Conservation (phyloP, 2,888 invertebrate genomes). For the Aphrophora alni region DNA sequence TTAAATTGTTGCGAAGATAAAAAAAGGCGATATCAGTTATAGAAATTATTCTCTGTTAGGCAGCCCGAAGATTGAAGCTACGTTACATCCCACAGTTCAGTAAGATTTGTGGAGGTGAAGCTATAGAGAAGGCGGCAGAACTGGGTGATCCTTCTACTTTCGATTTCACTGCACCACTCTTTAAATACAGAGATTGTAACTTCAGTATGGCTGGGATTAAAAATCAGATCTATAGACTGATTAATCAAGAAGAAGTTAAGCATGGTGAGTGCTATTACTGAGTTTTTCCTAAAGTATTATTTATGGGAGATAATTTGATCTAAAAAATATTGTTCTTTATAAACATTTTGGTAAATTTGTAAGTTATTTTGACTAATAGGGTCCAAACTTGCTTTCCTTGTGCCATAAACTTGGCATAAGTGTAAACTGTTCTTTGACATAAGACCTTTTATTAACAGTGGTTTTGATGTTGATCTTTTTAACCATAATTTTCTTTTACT, state of each 20-base stretch:
- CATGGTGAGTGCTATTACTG: slow-evolving; percentile 58
- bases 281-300: slow-evolving; percentile 7
- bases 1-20: too few species aligned
- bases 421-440: too few species aligned
- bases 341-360: too few species aligned
- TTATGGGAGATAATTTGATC: background rate
- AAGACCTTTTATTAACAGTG: too few species aligned
- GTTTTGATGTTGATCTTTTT: too few species aligned
- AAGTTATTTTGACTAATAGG: too few species aligned
- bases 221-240: slow-evolving; percentile 64
- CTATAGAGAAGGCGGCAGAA: slow-evolving; percentile 82
- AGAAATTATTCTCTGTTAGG: slow-evolving; percentile 57
- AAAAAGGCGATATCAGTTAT: too few species aligned
- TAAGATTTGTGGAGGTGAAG: slow-evolving; percentile 80
- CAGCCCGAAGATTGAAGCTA: slow-evolving; percentile 83
- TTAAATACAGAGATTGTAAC: slow-evolving; percentile 79
- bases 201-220: slow-evolving; percentile 91
- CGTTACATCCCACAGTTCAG: slow-evolving; percentile 76
- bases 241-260: slow-evolving; percentile 65
- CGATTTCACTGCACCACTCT: slow-evolving; percentile 70
- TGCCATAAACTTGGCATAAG: too few species aligned
- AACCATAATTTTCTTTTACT: too few species aligned
- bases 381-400: too few species aligned
- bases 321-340: too few species aligned
- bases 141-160: slow-evolving; percentile 69